Evolutionary conservation across 2,888 invertebrate genomes (phyloP).

Genomic region (Blomia tropicalis): DNA sequence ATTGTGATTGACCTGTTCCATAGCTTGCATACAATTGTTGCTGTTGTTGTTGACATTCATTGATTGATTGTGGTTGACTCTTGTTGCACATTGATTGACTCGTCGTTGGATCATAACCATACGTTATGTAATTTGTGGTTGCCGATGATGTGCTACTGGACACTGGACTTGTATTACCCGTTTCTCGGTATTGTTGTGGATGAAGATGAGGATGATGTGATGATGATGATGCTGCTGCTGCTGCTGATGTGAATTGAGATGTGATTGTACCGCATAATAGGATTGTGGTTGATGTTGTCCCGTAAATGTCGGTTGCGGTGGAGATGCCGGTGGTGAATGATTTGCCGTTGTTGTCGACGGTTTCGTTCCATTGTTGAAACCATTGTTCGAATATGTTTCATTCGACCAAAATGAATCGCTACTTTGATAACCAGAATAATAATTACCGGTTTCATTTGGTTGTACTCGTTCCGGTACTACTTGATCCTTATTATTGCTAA

Average conservation of each 20-base stretch:
- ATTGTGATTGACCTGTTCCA: not conserved
- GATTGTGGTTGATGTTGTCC: not conserved
- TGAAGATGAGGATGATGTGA: no score
- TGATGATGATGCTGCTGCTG: no score
- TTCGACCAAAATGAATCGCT: not conserved
- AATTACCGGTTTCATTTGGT: not conserved
- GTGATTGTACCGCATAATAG: constrained; percentile 6
- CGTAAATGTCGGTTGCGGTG: not conserved
- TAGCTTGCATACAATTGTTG: not conserved
- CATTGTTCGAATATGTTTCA: not conserved
- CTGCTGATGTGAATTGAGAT: no score
- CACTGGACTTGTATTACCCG: not conserved
- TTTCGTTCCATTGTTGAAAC: not conserved
- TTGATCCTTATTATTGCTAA: no score
- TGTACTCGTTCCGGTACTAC: not conserved
- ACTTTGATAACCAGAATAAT: not conserved
- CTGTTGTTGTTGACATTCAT: not conserved
- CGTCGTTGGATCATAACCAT: not conserved
- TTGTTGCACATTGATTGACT: not conserved
- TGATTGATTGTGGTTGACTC: not conserved
- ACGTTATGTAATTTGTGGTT: not conserved
- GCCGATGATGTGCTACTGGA: not conserved
- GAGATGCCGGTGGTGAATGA: not conserved
- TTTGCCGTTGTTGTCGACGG: not conserved
- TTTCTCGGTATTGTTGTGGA: not conserved